Conservation (phyloP, 2,888 invertebrate species). For the Eristalis intricaria region DNA sequence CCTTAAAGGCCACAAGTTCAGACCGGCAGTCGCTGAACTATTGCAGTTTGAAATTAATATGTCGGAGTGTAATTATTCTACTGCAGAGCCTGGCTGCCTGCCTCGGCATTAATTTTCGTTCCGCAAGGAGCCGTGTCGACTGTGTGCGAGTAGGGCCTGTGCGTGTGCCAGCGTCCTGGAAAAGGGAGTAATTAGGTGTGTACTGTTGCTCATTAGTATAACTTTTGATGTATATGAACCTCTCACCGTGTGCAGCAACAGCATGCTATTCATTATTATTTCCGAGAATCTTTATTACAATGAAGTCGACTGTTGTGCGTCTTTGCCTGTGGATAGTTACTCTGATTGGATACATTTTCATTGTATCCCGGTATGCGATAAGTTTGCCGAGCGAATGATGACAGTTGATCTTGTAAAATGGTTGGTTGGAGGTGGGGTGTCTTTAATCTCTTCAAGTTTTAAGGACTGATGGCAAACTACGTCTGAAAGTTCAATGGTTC, state of each 20-base stretch:
- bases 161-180: constrained; percentile 1
- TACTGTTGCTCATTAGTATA: constrained; percentile 37
- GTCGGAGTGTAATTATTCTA: constrained; percentile 47
- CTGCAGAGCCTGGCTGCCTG: constrained; percentile 5
- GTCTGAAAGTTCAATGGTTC: too few species aligned
- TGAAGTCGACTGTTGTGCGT: neutral
- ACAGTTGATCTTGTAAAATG: neutral
- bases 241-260: neutral
- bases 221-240: constrained; percentile 29
- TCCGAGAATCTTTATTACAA: neutral
- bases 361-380: neutral
- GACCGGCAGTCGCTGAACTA: constrained; percentile 33
- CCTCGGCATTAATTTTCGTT: constrained; percentile 44
- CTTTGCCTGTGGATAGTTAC: neutral
- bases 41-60: constrained; percentile 50
- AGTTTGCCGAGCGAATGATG: neutral
- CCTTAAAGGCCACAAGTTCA: constrained; percentile 27
- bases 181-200: constrained; percentile 18
- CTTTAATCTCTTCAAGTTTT: too few species aligned
- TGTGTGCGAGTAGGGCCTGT: constrained; percentile 1
- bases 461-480: too few species aligned
- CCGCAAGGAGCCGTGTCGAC: constrained; percentile 5
- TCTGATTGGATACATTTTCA: neutral
- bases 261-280: constrained; percentile 17
- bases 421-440: neutral